Evolutionary conservation across 2,888 invertebrate species (phyloP), one percentile per base, ranked within the genome.

Genomic region (Drosophila acutilabella): DNA sequence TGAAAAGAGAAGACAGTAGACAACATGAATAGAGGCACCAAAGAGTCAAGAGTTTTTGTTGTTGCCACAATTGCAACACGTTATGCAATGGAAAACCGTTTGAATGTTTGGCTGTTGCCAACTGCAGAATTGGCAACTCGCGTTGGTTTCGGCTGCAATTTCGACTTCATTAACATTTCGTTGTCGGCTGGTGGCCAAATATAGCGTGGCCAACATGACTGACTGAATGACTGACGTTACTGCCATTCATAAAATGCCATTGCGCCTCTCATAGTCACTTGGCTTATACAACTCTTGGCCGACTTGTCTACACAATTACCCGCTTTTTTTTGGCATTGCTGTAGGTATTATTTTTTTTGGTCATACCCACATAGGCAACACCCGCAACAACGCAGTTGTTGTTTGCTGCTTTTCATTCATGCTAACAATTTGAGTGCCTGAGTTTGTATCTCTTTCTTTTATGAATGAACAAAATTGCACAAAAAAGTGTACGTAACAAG

Each of bases 131-230:
- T 59, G 61, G 44, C 73, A 73, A 62, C 13, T 36, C 36, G 36
- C 13, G 36, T 36, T 36, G 36, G 36, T 36, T 36, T 36, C 36
- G 36, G 36, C 13, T 36, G 30, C 36, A 13, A 13, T 5, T 36
- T 36, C 59, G 87, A 74, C 88, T 87, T 87, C 81, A 81, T 81
- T 81, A 81, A 81, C 88, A 81, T 81, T 81, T 87, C 30, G 10
- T n/a, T 14, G 45, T 26, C 45, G 40, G 40, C 5, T 84, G 72
- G 56, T 70, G 57, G 56, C 89, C 89, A 87, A 87, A 81, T 81
- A 84, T 73, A 76, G 86, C 66, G 73, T 59, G 30, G 59, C 52
- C 47, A 45, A 57, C 61, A 58, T 40, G 59, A 47, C 38, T 45
- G 23, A 38, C 47, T 13, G 36, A 36, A 58, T 40, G 59, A 47